Base-by-base conservation (phyloP, 2,113 vertebrate species). In the Nyctereutes procyonoides region DNA sequence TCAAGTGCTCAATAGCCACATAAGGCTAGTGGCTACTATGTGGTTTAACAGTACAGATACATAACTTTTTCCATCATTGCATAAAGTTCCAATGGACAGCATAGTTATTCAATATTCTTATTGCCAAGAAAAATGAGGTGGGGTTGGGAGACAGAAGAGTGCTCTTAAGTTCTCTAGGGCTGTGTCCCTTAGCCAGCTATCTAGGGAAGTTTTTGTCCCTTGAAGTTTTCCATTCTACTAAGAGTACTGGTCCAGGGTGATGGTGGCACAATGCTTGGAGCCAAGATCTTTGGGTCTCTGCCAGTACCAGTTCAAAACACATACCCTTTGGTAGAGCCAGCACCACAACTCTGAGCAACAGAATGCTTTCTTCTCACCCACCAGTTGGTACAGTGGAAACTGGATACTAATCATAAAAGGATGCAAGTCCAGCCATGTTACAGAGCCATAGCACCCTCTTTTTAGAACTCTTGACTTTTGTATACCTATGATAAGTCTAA, bases 71-170 rank as follows among this genome's bases (percentile, higher is more conserved):
- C 35, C 38, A 38, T 30, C 28, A 85, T 51, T 17, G 8, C 67
- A 53, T 38, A 51, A 82, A 58, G 62, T 48, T 55, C 48, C 62
- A 58, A 26, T 48, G n/a, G 35, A 83, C 24, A 62, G 32, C 12
- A 9, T 0, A 71, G 14, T 48, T 67, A 63, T 74, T 93, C 71
- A 93, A 19, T 26, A 16, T 51, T 91, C n/a, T 86, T 55, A 85
- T 20, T 60, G 65, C 22, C 85, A 83, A 81, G 38, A 89, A 62
- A 55, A 32, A 51, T 26, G 67, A 95, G 7, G 14, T 48, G 4
- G 60, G 1, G 51, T 28, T 3, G 9, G 19, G 19, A 10, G 2
- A 5, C 24, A 7, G 7, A 14, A 14, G 8, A 3, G 17, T 13
- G 19, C 22, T 1, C 4, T 13, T 67, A 15, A 86, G 81, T 67